Conservation (phyloP, 2,113 vertebrate genomes). For the Zosterops borbonicus region DNA sequence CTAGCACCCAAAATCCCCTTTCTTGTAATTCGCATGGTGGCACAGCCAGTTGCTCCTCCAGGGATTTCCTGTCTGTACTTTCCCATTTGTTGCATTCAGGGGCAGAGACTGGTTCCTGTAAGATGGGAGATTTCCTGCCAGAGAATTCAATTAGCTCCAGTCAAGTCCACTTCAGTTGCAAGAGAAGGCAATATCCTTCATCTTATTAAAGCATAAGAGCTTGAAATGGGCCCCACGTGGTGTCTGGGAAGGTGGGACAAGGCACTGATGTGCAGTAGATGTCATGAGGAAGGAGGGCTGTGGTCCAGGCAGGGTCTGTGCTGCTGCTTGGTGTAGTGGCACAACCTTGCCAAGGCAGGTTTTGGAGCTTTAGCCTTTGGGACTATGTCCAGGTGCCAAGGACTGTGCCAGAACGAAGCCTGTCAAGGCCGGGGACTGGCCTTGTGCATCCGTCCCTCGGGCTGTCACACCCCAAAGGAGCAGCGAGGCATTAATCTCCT, state of each 20-base stretch:
- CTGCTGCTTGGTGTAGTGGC: background rate
- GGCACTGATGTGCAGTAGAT: background rate
- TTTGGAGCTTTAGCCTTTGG: background rate
- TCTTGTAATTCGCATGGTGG: background rate
- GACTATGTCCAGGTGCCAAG: too few species aligned
- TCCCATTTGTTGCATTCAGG: background rate
- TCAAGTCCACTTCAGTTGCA: background rate
- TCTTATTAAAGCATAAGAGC: background rate
- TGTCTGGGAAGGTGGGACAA: background rate
- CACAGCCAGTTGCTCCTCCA: background rate
- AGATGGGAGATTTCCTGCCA: background rate
- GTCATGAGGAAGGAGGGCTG: background rate
- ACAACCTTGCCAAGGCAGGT: rapidly evolving
- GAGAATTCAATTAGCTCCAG: background rate
- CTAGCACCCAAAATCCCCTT: background rate
- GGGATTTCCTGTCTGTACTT: background rate
- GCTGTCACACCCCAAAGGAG: background rate
- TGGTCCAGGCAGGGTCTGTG: background rate
- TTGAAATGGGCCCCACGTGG: background rate
- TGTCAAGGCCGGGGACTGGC: background rate
- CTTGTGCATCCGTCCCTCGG: background rate
- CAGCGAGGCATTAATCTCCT: background rate
- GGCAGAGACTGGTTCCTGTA: background rate
- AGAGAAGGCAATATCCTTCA: background rate
- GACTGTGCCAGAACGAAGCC: background rate